Conservation (phyloP, 2,113 vertebrate species). For the Coryphaenoides rupestris region DNA sequence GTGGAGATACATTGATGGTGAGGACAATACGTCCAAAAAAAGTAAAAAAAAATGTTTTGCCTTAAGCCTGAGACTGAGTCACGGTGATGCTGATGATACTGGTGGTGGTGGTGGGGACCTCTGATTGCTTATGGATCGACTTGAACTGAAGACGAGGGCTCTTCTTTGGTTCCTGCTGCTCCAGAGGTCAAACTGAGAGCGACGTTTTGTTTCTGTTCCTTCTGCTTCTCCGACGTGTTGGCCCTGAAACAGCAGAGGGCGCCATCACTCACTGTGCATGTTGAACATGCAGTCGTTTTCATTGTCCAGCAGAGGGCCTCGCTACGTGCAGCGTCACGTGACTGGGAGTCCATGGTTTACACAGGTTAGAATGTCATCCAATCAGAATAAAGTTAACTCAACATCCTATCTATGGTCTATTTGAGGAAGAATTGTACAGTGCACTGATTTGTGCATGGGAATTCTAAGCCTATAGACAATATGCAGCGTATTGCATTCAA, state of each 20-base stretch:
- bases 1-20: no score
- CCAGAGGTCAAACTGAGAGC: slow-evolving; percentile 54
- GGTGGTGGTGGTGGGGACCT: background rate
- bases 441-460: no score
- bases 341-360: background rate
- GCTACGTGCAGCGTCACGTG: background rate
- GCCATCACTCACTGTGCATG: background rate
- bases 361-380: background rate
- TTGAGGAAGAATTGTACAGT: no score
- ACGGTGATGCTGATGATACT: no score
- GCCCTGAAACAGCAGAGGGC: slow-evolving; percentile 46
- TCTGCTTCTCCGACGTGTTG: slow-evolving; percentile 52
- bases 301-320: slow-evolving; percentile 44
- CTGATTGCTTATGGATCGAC: slow-evolving; percentile 39
- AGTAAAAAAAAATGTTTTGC: no score
- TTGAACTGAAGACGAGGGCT: slow-evolving; percentile 30
- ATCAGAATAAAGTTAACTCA: background rate
- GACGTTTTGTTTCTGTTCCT: slow-evolving; percentile 62
- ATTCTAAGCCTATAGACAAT: no score
- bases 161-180: slow-evolving; percentile 49
- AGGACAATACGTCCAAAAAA: background rate
- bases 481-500: no score
- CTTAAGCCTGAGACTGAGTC: background rate
- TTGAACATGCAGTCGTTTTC: slow-evolving; percentile 27
- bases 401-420: no score